Evolutionary conservation across 2,113 vertebrate species (phyloP), one percentile per base, ranked within the genome.

Genomic region (Carlito syrichta): DNA sequence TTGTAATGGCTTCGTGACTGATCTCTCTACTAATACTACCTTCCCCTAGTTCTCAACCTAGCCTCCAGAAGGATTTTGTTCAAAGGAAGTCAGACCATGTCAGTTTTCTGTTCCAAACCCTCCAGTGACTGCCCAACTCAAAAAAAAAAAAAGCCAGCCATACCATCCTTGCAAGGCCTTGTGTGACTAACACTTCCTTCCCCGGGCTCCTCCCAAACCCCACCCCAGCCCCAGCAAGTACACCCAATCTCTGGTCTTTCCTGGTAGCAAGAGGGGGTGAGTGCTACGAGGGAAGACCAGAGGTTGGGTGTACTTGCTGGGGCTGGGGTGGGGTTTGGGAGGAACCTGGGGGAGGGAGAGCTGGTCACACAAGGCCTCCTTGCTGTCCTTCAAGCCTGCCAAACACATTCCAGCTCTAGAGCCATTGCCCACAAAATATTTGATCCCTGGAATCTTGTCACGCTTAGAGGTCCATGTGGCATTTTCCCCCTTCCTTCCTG

Each of bases 131-230:
- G 52, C 63, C 45, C 30, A 50, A 40, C 11, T 87, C 77, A 25
- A 52, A 60, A 83, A 63, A 60, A 83, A 63, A 71, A 88, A 52
- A 62, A 77, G 27, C 56, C 32, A 43, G 4, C 13, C 32, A 71
- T 73, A 25, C 58, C 17, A 11, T 11, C 40, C 32, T 27, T 25
- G 1, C 43, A 32, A 45, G 50, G 17, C 43, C n/a, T 56, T 27
- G 4, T 3, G 4, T 52, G 30, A 45, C 19, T 3, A 0, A 23
- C 5, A 17, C n/a, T 32, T 19, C 12, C n/a, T 8, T 7, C 12
- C 60, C 52, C 45, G n/a, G 8, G 9, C 19, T 90, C 40, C 68
- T 35, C 9, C 22, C 69, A 17, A 56, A 32, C 16, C 20, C 23
- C 20, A 9, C 12, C 50, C 7, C 16, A 22, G 23, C 20, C n/a